Evolutionary conservation across 1,140 invertebrate genomes (phyloP).

Genomic region (Trichoplusia ni): DNA sequence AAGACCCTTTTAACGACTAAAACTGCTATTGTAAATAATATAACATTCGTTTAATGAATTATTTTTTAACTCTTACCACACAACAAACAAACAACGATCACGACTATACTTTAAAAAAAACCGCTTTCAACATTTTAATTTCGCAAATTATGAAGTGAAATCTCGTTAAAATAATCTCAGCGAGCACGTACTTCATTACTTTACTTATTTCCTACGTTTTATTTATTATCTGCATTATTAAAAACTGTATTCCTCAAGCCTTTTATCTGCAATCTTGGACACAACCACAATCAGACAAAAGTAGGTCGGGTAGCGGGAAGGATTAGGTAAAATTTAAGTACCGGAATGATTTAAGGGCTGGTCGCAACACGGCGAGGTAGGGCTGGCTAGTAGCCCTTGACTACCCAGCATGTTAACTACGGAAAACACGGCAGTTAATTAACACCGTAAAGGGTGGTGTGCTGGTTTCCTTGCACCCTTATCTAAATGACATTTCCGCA

Average conservation of each 20-base stretch:
- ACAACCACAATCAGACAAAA: slow-evolving; percentile 38
- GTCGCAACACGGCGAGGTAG: slow-evolving; percentile 40
- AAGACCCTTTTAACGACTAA: too few species aligned
- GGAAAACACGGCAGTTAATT: too few species aligned
- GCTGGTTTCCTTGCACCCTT: too few species aligned
- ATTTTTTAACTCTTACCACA: background rate
- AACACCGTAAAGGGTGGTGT: too few species aligned
- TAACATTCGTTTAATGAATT: background rate
- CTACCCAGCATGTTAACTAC: too few species aligned
- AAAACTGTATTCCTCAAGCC: slow-evolving; percentile 11
- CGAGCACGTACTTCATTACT: slow-evolving; percentile 1
- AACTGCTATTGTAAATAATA: too few species aligned
- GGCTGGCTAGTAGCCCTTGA: background rate
- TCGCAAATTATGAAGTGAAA: slow-evolving; percentile 8
- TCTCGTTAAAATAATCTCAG: slow-evolving; percentile 17
- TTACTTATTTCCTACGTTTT: slow-evolving; percentile 19
- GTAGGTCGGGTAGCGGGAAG: slow-evolving; percentile 48
- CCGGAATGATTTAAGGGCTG: slow-evolving; percentile 61
- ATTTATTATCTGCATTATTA: slow-evolving; percentile 7
- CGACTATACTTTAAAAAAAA: background rate
- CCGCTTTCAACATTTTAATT: slow-evolving; percentile 8
- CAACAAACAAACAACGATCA: background rate
- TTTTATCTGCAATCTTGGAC: slow-evolving; percentile 41
- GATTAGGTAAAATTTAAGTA: slow-evolving; percentile 63
- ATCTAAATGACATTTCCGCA: too few species aligned